Evolutionary conservation across 2,797 vertebrate genomes (phyloP).

Genomic region (Amazona finschi): DNA sequence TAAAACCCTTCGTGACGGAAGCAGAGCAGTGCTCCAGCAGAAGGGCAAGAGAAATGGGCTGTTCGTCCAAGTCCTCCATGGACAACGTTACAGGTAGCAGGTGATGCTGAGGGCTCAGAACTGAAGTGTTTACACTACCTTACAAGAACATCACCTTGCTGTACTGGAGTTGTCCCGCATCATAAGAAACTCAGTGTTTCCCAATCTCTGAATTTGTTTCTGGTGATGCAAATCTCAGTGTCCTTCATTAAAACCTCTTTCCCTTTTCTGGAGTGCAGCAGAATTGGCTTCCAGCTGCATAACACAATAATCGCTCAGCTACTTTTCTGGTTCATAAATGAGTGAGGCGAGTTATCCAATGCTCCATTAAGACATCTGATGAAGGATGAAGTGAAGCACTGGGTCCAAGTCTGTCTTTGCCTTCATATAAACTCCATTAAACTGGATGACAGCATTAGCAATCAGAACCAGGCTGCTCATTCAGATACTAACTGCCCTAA

Average conservation of each 20-base stretch:
- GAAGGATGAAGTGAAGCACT: neutral
- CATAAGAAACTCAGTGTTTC: neutral
- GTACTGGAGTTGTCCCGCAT: neutral
- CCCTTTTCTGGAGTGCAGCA: neutral
- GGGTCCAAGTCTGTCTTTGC: neutral
- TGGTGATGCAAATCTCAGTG: neutral
- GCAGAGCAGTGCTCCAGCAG: neutral
- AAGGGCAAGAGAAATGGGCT: neutral
- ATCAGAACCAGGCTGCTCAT: neutral
- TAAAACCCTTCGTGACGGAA: neutral
- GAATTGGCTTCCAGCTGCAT: neutral
- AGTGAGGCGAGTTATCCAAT: neutral
- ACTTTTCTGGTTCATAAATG: neutral
- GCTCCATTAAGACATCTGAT: neutral
- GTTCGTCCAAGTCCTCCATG: neutral
- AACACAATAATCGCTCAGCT: neutral
- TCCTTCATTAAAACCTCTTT: neutral
- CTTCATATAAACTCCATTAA: neutral
- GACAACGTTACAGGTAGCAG: neutral
- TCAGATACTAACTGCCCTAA: neutral
- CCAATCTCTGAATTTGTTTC: neutral
- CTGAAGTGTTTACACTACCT: neutral
- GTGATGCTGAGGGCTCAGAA: neutral
- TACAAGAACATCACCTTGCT: neutral
- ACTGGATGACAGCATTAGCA: neutral